Base-by-base conservation (phyloP, 2,797 vertebrate genomes). In the Sebastes alutus region DNA sequence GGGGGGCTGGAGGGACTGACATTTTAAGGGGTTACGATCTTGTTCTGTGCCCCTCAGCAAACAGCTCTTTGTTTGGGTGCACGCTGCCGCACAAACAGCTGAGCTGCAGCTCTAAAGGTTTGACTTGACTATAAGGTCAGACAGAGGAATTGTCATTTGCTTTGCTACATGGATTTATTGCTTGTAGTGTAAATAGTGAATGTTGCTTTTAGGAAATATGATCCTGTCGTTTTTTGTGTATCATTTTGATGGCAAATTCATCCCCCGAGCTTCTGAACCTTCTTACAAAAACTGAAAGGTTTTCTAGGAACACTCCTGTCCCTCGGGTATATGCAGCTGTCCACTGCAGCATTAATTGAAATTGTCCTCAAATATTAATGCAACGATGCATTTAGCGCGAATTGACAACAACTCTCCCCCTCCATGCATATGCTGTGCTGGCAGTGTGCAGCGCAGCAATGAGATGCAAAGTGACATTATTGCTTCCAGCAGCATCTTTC, bases 391-490 rank as follows among this genome's bases (percentile, higher is more conserved):
- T 90, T 90, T 82, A 67, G 77, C 67, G 62, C 65, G 82, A 91
- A 83, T 77, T 72, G 68, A 90, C 85, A 88, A 82, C 78, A 86
- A 61, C 75, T 72, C 76, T 83, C 49, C 29, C 23, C 27, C 72
- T 61, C 16, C 46, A 25, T 88, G 63, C 83, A 70, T 87, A 66
- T 89, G 88, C 89, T 86, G 85, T 61, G 79, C 83, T 87, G 69
- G 85, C 86, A 74, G 78, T 77, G 90, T 90, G 85, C 88, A 89
- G 81, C 2, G 6, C 80, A 86, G 85, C 85, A 88, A 75, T 80
- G 78, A 92, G 77, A 94, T 93, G 83, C 72, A 91, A 85, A 90
- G 89, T 92, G 93, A 93, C 92, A 90, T 92, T 89, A 87, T 71
- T 91, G 91, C 93, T 90, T 91, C 79, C 55, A 74, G 88, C 88